phyloP scores from a whole-genome alignment of 1,140 invertebrate species.

The Ptiloglossa arizonensis region DNA sequence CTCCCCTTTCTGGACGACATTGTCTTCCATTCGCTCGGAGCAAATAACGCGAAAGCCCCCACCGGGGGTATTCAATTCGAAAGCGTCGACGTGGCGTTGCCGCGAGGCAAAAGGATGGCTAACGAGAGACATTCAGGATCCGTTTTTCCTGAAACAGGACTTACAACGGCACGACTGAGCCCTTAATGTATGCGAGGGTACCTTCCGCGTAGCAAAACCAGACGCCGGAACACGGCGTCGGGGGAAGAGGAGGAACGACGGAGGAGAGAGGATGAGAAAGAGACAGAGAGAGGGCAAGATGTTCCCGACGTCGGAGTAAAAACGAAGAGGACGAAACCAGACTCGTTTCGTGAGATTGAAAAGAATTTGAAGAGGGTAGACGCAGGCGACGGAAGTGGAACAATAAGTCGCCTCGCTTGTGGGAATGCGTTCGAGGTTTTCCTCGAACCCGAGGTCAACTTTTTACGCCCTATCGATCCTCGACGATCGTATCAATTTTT shows the following conservation, averaged over 20 bases:
- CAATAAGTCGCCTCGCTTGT: neutral
- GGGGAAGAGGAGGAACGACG: neutral
- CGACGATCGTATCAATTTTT: no score
- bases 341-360: neutral
- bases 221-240: neutral
- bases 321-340: neutral
- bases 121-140: constrained; percentile 5
- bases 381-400: neutral
- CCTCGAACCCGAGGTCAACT: no score
- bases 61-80: constrained; percentile 11
- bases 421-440: neutral
- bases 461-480: no score
- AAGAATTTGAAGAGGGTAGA: neutral
- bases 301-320: neutral
- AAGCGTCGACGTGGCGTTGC: neutral
- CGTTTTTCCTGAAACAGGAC: neutral
- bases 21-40: neutral
- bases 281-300: neutral
- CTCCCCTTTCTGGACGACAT: constrained; percentile 4
- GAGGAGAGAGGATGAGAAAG: no score
- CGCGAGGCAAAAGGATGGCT: neutral
- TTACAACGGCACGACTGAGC: neutral
- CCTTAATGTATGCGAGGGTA: constrained; percentile 3
- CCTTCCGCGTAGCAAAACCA: neutral
- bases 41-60: neutral